These are phyloP conservation scores for Luffia ferchaultella DNA, from an alignment of 2,888 invertebrate genomes.

Conservation along the genomic window DNA sequence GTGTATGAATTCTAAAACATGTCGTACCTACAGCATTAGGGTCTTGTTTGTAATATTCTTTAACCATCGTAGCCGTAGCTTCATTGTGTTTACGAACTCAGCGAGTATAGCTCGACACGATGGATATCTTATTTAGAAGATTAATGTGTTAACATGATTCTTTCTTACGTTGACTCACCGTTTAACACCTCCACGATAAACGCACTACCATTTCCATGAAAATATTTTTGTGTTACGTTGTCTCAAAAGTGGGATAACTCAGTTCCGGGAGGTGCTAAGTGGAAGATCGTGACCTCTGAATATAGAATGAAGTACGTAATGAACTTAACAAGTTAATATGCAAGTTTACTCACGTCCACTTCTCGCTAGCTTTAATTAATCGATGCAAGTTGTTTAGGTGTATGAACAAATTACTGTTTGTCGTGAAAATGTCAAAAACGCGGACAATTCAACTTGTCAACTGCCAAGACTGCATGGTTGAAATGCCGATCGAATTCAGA, in stretches of 20 bases:
- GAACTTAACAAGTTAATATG: background rate
- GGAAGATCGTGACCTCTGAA: constrained; percentile 46
- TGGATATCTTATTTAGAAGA: background rate
- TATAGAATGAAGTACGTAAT: constrained; percentile 25
- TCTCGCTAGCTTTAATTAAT: background rate
- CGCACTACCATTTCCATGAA: background rate
- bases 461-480: background rate
- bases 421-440: constrained; percentile 2
- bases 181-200: background rate
- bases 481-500: background rate
- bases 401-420: background rate
- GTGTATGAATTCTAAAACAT: too few relatives aligned
- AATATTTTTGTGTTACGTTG: background rate
- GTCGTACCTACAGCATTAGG: too few relatives aligned
- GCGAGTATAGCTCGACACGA: background rate
- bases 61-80: too few relatives aligned
- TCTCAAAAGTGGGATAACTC: constrained; percentile 6
- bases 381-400: background rate
- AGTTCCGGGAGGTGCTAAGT: constrained; percentile 41
- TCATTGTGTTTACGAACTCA: background rate
- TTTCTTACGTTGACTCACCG: background rate
- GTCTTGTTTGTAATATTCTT: too few relatives aligned
- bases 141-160: background rate
- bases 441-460: constrained; percentile 2
- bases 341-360: background rate